Base-by-base conservation (phyloP, 2,888 invertebrate genomes). In the Dryobotodes eremita region DNA sequence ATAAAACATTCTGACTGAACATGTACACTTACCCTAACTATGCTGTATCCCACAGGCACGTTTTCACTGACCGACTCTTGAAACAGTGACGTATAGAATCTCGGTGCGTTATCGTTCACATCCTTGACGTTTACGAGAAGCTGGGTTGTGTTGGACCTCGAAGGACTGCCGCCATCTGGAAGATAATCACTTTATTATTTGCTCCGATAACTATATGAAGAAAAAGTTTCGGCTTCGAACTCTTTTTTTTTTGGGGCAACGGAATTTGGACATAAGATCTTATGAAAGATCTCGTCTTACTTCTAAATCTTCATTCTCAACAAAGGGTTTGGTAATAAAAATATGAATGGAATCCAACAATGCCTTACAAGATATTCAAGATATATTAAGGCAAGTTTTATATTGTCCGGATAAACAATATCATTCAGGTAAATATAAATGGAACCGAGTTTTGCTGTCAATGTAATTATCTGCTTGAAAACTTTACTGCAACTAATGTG, bases 41-140 rank as follows among this genome's bases (percentile, higher is more conserved):
- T 98, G 89, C 99, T 99, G 91, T 98, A 98, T 17, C 99, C 99
- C 1, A 98, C 96, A 0, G 98, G 98, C 2, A 99, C 99, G 92
- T 98, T 98, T 94, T 99, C 99, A 62, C 98, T 98, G 6, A 99
- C 98, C 0, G 99, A 98, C 93, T 99, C 99, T 96, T 99, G 99
- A 93, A 99, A 99, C 61, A 99, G 97, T 1, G 98, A 98, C 0
- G 99, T 98, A 93, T 99, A 99, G 96, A 99, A 99, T 48, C 98
- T 97, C 0, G 99, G 99, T 0, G 98, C 97, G 94, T 99, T 99
- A 95, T 99, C 99, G 92, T 99, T 99, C 0, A 99, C 98, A 93
- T 99, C 99, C 81, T 98, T 97, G 0, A 99, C 98, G 93, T 98
- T 98, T 0, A 99, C 98, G 75, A 99, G 96, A n/a, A 99, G 97